Base-by-base conservation (phyloP, 2,888 invertebrate species). In the Lasioglossum zephyrum region DNA sequence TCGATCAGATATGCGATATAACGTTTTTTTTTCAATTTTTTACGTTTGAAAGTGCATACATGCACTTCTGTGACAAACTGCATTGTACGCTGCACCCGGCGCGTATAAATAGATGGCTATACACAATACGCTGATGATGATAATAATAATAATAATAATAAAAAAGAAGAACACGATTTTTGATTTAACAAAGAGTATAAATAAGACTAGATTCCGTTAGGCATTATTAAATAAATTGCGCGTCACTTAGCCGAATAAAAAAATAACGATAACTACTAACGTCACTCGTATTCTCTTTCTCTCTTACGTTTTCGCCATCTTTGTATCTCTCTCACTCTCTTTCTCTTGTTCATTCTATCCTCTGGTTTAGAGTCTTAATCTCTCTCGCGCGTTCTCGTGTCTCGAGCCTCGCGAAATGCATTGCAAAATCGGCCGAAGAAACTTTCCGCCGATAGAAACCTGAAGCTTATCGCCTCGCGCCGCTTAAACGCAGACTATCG, bases 181-280 rank as follows among this genome's bases (percentile, higher is more conserved):
- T 84, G 88, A 89, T 89, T 92, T 88, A 90, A 91, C 90, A 86
- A 84, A 91, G 89, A 91, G 83, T 91, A 92, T 92, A 92, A 92
- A 92, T 91, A 92, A 91, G 92, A 92, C 92, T 93, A 93, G 93
- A 93, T 89, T 89, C 88, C 92, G 90, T 92, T 93, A 92, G 87
- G 88, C 85, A 82, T 85, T 82, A 87, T 88, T 90, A 88, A 88
- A 90, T 85, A 84, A 79, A 81, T 79, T 78, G 83, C 80, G 72
- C 79, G 49, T 31, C 39, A 2, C n/a, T 70, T 70, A 70, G 9
- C 36, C 31, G 36, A 70, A 70, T 47, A 72, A 69, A 74, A 77
- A 73, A 39, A 84, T 63, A 76, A 47, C 73, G 60, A 57, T 4
- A 84, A 69, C 26, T 70, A 77, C 77, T 36, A 39, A 73, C 47